Conservation (phyloP, 2,113 vertebrate species). For the Ahaetulla prasina region DNA sequence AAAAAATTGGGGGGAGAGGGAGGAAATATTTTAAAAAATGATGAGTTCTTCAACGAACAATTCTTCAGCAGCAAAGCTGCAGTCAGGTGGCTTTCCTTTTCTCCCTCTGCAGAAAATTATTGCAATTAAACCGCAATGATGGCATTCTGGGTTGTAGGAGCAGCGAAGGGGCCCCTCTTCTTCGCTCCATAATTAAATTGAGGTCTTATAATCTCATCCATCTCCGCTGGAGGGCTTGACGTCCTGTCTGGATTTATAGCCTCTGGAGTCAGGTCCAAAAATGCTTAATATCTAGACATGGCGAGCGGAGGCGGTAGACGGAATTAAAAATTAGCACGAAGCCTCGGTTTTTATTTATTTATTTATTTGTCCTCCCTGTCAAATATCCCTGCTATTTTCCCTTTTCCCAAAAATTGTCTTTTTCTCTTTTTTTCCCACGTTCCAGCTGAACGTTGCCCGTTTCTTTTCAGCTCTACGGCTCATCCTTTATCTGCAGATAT, state of each 20-base stretch:
- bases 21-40: not conserved
- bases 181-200: not conserved
- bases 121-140: not conserved
- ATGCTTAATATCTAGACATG: not conserved
- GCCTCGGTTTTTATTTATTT: not conserved
- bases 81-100: too few relatives aligned
- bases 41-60: not conserved
- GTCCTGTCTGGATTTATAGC: not conserved
- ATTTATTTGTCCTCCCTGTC: not conserved
- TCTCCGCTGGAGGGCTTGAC: not conserved
- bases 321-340: not conserved
- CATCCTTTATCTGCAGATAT: not conserved
- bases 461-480: not conserved
- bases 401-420: not conserved
- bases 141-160: not conserved
- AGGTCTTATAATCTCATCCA: not conserved
- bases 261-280: not conserved
- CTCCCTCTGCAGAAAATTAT: not conserved
- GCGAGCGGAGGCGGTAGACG: not conserved
- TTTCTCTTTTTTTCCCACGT: not conserved
- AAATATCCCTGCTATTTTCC: not conserved
- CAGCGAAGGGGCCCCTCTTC: not conserved
- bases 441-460: not conserved
- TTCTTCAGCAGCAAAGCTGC: not conserved
- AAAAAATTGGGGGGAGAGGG: not conserved